phyloP scores from a whole-genome alignment of 2,888 invertebrate species.

The Agrochola lota region DNA sequence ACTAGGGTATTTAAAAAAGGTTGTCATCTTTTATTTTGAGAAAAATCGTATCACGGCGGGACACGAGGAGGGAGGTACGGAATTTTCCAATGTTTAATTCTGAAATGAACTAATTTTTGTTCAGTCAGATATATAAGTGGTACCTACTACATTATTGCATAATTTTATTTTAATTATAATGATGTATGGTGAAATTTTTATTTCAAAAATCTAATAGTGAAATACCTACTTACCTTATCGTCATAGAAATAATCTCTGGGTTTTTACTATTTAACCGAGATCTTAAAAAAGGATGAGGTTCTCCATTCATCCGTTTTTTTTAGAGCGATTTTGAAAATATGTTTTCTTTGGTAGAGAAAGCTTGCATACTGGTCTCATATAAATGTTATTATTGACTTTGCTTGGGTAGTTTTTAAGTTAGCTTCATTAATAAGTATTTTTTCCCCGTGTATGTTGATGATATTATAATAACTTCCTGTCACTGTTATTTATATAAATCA shows the following conservation, averaged over 20 bases:
- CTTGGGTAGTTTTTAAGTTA: no score
- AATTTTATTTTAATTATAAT: neutral
- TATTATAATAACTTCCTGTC: no score
- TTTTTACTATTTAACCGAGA: neutral
- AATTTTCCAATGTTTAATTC: neutral
- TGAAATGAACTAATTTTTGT: neutral
- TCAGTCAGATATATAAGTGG: neutral
- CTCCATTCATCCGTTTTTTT: no score
- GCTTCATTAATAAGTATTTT: no score
- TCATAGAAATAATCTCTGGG: neutral
- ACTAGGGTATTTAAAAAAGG: conserved; percentile 4
- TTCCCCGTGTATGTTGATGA: no score
- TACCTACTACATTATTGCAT: neutral
- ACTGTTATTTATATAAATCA: no score
- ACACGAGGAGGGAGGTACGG: neutral
- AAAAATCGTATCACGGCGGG: neutral
- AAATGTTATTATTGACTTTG: no score
- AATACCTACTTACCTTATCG: no score
- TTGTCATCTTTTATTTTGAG: conserved; percentile 29
- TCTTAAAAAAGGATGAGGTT: no score
- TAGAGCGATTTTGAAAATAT: no score
- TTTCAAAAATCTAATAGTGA: neutral
- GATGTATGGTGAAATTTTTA: neutral
- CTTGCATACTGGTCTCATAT: no score
- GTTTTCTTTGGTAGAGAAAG: no score